Evolutionary conservation across 2,888 invertebrate species (phyloP), one percentile per base, ranked within the genome.

Genomic region (Epistrophella euchroma): DNA sequence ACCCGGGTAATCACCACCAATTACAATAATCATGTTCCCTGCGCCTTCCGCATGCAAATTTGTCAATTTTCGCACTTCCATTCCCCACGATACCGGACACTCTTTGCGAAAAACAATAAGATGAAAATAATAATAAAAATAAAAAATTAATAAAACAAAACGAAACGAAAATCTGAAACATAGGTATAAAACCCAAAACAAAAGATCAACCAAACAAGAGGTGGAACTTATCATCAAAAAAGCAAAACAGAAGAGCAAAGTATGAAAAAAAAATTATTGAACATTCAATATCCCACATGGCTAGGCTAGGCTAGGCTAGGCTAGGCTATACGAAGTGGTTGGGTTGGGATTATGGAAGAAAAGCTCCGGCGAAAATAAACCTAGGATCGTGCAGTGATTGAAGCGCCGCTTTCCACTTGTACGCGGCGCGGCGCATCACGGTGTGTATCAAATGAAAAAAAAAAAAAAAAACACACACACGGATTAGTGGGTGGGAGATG

Each of bases 11-110:
- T 66, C 22, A 68, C 52, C 52, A 37, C 52, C 68, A 68, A 68
- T 68, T 35, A 68, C 70, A 75, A 70, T 74, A 32, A 60, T 45
- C 60, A 35, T 32, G 25, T 74, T 70, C 79, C 64, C 40, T 40
- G 19, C 43, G n/a, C 64, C 58, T 80, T 81, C 81, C 81, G 81
- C 76, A 85, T 76, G 60, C 76, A 81, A 81, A 85, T 85, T 76
- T 85, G 81, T 81, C 85, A 85, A 85, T 85, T 76, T 85, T 85
- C 75, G 43, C 85, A 81, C 80, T 76, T 85, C 52, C 80, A 75
- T 52, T 71, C 68, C 66, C 45, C 64, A 52, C 37, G 43, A 64
- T 10, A n/a, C 35, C 22, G 11, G 19, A 40, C 22, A 60, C 15
- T 22, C 15, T 13, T 2, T 10, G 19, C 60, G 9, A 64, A 28